Base-by-base conservation (phyloP, 2,888 invertebrate species). In the Aromia moschata region DNA sequence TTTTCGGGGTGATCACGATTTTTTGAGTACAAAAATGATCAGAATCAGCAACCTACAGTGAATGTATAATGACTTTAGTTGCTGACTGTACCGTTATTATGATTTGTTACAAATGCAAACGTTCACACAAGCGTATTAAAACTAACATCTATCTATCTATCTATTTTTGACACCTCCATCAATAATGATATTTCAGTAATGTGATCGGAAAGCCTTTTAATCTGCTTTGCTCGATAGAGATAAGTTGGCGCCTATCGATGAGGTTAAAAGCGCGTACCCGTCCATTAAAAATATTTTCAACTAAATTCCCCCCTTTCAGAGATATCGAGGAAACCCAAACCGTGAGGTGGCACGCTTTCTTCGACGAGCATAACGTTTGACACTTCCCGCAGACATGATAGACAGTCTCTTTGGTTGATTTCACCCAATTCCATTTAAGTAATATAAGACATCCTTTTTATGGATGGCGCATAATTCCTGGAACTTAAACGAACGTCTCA, bases 381-480 rank as follows among this genome's bases (percentile, higher is more conserved):
- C 20, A 25, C 38, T 25, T 38, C n/a, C 38, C 10, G 17, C 11
- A 15, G 15, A 38, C 18, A 20, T 12, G 49, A 49, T 33, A 49
- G 37, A 18, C 37, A 49, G 1, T 18, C 30, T 36, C 37, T 49
- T 49, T 49, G 15, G 38, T 38, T 49, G 49, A 40, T 38, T 49
- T 49, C 49, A 38, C 38, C 38, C 38, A 18, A 40, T 37, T 18
- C 38, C 38, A 15, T 25, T 49, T 49, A 20, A 49, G 49, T 25
- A 49, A 37, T 14, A 38, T 37, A 47, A 38, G 25, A 49, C 30
- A 16, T 30, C 49, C 37, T 25, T 49, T 49, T 49, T 49, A 49
- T n/a, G 40, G 49, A 5, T 40, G 9, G 18, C 14, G 30, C 15
- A 10, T 40, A 49, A 38, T 49, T 49, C 25, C 37, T 38, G 38